These are phyloP conservation scores for Fissipunctia ypsillon DNA, from an alignment of 2,888 invertebrate species.

Conservation along the genomic window DNA sequence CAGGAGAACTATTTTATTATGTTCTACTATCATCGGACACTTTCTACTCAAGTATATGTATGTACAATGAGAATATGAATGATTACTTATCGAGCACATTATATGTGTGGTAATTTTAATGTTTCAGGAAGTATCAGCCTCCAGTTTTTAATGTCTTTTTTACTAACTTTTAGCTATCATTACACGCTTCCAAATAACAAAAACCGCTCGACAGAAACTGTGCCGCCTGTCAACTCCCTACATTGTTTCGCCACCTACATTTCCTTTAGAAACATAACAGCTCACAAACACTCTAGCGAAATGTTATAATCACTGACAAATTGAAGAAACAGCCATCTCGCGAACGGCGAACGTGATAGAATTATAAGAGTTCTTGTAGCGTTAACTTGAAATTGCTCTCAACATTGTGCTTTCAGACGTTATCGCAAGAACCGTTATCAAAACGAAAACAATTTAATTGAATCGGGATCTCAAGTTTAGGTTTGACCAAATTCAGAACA, in stretches of 20 bases:
- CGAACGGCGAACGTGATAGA: slow-evolving; percentile 20
- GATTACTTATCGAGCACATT: background rate
- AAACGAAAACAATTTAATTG: slow-evolving; percentile 20
- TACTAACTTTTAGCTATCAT: background rate
- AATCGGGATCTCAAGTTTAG: background rate
- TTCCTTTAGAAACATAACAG: slow-evolving; percentile 4
- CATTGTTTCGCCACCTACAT: background rate
- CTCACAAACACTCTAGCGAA: background rate
- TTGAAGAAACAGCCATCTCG: slow-evolving; percentile 37
- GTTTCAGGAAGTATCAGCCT: background rate
- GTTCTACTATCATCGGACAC: too few species aligned
- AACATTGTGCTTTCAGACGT: slow-evolving; percentile 12
- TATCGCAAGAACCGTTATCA: slow-evolving; percentile 7
- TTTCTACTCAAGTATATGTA: background rate
- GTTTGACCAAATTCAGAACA: too few species aligned
- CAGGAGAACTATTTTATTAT: background rate
- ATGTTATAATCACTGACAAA: slow-evolving; percentile 47
- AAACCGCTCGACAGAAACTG: background rate
- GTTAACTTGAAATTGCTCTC: slow-evolving; percentile 28
- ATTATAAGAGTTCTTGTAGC: slow-evolving; percentile 32
- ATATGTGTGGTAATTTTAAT: background rate
- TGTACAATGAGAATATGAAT: background rate
- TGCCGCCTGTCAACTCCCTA: background rate
- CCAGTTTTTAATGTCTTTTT: background rate
- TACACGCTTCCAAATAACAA: background rate